phyloP scores from a whole-genome alignment of 2,888 invertebrate species.

The Chloroclystis v-ata region DNA sequence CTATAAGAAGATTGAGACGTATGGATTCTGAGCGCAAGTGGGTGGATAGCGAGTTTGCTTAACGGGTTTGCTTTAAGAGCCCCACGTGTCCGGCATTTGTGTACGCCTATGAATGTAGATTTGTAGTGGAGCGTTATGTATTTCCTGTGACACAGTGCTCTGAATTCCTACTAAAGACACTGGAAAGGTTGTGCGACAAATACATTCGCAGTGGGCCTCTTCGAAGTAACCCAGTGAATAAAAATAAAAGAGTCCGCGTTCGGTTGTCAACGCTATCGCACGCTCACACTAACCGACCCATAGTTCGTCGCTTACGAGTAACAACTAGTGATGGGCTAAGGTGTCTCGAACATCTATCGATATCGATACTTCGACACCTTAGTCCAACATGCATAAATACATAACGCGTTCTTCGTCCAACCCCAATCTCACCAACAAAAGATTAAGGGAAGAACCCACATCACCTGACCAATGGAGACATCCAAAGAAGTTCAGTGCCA shows the following conservation, averaged over 20 bases:
- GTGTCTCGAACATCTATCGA: neutral
- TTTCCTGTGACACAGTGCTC: too few species aligned
- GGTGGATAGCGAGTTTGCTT: too few species aligned
- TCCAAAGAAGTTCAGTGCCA: neutral
- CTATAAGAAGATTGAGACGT: too few species aligned
- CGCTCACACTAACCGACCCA: neutral
- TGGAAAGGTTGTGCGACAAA: too few species aligned
- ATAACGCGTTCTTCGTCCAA: neutral
- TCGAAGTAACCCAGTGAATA: too few species aligned
- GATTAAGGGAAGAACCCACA: neutral
- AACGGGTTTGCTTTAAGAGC: too few species aligned
- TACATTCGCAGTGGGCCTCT: too few species aligned
- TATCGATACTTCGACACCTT: neutral
- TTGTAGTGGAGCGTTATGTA: too few species aligned
- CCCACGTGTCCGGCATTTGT: too few species aligned
- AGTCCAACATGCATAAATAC: neutral
- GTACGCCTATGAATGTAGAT: too few species aligned
- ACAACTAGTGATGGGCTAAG: neutral
- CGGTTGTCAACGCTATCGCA: neutral
- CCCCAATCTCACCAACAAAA: neutral
- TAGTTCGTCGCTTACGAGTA: neutral
- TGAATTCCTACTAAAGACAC: too few species aligned
- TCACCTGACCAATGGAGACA: neutral
- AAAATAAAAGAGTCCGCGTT: neutral
- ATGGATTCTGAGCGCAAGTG: too few species aligned